phyloP scores from a whole-genome alignment of 1,140 invertebrate species.

The Zaprionus capensis region DNA sequence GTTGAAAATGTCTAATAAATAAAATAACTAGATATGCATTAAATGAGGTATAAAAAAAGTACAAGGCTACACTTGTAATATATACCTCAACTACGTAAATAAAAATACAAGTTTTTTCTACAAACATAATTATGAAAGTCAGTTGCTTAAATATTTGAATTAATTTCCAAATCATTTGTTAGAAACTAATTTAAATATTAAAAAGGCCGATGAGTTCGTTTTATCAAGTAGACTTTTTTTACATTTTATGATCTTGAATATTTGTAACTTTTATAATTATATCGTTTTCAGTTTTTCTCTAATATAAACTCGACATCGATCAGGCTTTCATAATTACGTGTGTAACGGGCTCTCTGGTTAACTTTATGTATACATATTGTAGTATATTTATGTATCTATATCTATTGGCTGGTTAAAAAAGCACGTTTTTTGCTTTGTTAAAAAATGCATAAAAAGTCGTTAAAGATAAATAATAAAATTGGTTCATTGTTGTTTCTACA shows the following conservation, averaged over 20 bases:
- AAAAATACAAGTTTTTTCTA: neutral
- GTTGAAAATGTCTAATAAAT: neutral
- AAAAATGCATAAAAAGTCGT: slow-evolving; percentile 8
- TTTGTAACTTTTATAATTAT: neutral
- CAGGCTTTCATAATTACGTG: slow-evolving; percentile 5
- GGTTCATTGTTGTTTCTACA: slow-evolving; percentile 35
- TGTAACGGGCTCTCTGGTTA: slow-evolving; percentile 12
- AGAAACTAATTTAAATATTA: neutral
- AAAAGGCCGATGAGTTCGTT: neutral
- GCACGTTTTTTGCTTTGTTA: slow-evolving; percentile 1
- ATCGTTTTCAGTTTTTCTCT: neutral
- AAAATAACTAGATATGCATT: neutral
- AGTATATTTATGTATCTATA: slow-evolving; percentile 3
- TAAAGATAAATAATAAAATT: slow-evolving; percentile 22
- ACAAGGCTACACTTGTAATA: neutral
- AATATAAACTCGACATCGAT: neutral
- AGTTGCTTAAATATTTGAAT: neutral
- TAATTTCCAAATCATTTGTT: too few species aligned
- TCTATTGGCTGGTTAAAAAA: slow-evolving; percentile 3
- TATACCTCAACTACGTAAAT: neutral
- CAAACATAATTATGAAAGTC: neutral
- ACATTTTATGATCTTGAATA: neutral
- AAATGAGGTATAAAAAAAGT: neutral
- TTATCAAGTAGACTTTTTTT: too few species aligned
- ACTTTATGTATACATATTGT: slow-evolving; percentile 6